Percentiles rank a stretch among this genome's conserved stretches.
Conservation (phyloP, 1,140 invertebrate genomes). For the Drosophila carrolli region DNA sequence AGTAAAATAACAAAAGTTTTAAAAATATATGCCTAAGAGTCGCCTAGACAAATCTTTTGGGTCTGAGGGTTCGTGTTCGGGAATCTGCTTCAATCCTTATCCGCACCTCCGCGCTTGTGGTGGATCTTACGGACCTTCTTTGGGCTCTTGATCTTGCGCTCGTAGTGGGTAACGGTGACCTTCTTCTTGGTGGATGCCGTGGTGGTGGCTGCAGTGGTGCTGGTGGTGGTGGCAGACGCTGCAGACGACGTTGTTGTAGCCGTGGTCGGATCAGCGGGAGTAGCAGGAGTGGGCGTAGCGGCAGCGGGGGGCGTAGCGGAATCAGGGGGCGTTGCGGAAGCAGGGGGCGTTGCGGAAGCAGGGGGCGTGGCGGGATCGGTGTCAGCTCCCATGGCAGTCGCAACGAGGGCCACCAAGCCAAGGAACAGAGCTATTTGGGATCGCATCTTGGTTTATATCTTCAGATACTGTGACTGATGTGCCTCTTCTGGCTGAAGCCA, state of each 20-base stretch:
- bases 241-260: background rate
- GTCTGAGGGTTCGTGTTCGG: too few species aligned
- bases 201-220: background rate
- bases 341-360: background rate
- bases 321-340: background rate
- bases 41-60: too few species aligned
- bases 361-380: too few species aligned
- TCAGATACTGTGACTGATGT: background rate
- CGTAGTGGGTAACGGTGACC: background rate
- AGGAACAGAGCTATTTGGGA: background rate
- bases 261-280: background rate
- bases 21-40: background rate
- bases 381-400: background rate
- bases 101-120: too few species aligned
- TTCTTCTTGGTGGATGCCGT: background rate
- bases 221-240: background rate
- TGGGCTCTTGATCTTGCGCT: too few species aligned
- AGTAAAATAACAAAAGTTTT: background rate
- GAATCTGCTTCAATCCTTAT: background rate
- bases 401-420: background rate
- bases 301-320: background rate
- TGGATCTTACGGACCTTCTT: too few species aligned
- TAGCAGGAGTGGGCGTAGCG: background rate
- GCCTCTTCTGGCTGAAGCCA: background rate
- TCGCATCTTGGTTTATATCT: constrained; percentile 14